Conservation (phyloP, 2,888 invertebrate genomes). For the Clistopyga incitator region DNA sequence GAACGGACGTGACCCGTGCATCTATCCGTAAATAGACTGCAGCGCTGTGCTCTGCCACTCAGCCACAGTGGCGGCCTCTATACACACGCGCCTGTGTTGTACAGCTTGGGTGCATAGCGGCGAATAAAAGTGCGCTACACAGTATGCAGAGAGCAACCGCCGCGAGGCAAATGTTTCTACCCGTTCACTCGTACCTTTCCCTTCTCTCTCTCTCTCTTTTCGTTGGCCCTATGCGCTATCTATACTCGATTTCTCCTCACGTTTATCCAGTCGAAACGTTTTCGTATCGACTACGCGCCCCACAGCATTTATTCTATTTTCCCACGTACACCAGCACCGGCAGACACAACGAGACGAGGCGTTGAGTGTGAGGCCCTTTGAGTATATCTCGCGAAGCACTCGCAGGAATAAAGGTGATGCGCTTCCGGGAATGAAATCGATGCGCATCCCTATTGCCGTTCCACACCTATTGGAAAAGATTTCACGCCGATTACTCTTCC, state of each 20-base stretch:
- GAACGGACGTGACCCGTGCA: slow-evolving; percentile 71
- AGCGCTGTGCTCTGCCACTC: slow-evolving; percentile 46
- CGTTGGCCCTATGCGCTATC: background rate
- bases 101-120: slow-evolving; percentile 59
- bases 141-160: slow-evolving; percentile 52
- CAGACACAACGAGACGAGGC: slow-evolving; percentile 1
- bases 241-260: slow-evolving; percentile 31
- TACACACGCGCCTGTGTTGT: background rate
- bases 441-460: slow-evolving; percentile 62
- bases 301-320: slow-evolving; percentile 62
- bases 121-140: slow-evolving; percentile 61
- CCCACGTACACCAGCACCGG: slow-evolving; percentile 16
- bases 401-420: slow-evolving; percentile 63
- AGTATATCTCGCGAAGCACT: slow-evolving; percentile 46
- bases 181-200: slow-evolving; percentile 66
- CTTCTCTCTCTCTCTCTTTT: slow-evolving; percentile 22
- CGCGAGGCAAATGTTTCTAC: slow-evolving; percentile 42
- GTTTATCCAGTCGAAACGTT: slow-evolving; percentile 63
- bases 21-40: slow-evolving; percentile 68
- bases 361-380: slow-evolving; percentile 43
- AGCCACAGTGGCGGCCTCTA: slow-evolving; percentile 14
- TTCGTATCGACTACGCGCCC: slow-evolving; percentile 61
- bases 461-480: slow-evolving; percentile 66
- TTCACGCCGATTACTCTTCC: slow-evolving; percentile 66
- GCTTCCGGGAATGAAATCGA: slow-evolving; percentile 61